Base-by-base conservation (phyloP, 1,140 invertebrate genomes). In the Pogonomyrmex barbatus region DNA sequence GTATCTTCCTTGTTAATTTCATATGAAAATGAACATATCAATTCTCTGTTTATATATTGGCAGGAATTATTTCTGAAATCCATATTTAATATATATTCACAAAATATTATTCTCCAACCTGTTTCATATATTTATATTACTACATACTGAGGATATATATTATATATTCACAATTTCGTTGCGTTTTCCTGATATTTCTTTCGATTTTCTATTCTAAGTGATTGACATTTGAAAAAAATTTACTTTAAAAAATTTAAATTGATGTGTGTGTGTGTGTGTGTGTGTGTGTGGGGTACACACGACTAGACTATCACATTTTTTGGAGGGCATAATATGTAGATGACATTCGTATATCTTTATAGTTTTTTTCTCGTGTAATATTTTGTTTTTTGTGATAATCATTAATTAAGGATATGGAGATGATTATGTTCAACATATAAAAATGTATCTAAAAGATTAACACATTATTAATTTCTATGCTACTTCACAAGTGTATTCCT, bases 91-190 rank as follows among this genome's bases (percentile, higher is more conserved):
- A 54, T 50, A 84, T 54, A 84, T 62, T 73, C 52, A 86, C 62
- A 88, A 88, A 89, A 81, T 88, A 89, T 58, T 42, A 84, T 24
- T 56, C 50, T 52, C 56, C 50, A 6, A 47, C 60, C 63, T 75
- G 42, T 76, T 33, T 82, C 62, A 58, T 12, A 73, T 33, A 8
- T 68, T 24, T 76, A 62, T 76, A 70, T 39, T 76, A 45, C 56
- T 36, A 33, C 54, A 56, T 56, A 33, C 78, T 68, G 50, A 58
- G 24, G 30, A 60, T 90, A 24, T 24, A 24, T 24, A 24, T 24
- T 24, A 24, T 24, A 24, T 24, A 90, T 90, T 83, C 87, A 89
- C 88, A 89, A 62, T 42, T 67, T 87, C 12, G 81, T 70, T 70
- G 52, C 33, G 10, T 24, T 56, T 68, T 36, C 10, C 17, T 17